A percentile compares a stretch with the other conserved stretches of the same genome.
phyloP scores from a whole-genome alignment of 2,113 vertebrate genomes.

The Platysteira castanea region DNA sequence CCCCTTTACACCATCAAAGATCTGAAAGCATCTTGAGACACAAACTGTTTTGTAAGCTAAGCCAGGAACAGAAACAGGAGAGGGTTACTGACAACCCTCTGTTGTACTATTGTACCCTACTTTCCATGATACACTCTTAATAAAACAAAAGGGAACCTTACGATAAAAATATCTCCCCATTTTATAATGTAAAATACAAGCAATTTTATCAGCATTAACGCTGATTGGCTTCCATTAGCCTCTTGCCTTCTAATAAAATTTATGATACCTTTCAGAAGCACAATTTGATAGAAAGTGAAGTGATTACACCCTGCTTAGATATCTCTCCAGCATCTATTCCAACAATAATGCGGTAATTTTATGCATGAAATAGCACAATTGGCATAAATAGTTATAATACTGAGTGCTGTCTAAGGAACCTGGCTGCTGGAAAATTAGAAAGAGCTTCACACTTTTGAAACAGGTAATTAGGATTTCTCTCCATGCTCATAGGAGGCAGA shows the following conservation, averaged over 20 bases:
- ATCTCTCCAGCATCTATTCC: constrained; percentile 79
- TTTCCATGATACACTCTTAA: constrained; percentile 63
- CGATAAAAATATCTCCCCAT: constrained; percentile 70
- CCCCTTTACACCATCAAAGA: constrained; percentile 1
- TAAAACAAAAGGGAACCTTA: constrained; percentile 71
- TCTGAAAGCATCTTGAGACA: background rate
- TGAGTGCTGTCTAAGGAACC: constrained; percentile 79
- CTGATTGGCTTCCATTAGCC: constrained; percentile 84
- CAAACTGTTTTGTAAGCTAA: background rate
- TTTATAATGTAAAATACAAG: constrained; percentile 79
- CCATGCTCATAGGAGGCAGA: constrained; percentile 72
- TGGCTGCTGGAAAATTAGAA: constrained; percentile 82
- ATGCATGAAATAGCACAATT: constrained; percentile 86
- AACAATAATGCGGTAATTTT: constrained; percentile 86
- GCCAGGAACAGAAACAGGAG: background rate
- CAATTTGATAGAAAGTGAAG: constrained; percentile 84
- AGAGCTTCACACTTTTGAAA: constrained; percentile 79
- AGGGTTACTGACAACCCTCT: background rate
- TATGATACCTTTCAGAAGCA: constrained; percentile 82
- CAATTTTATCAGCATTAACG: constrained; percentile 83
- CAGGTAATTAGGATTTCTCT: constrained; percentile 82
- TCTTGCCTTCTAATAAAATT: constrained; percentile 85
- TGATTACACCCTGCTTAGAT: constrained; percentile 83
- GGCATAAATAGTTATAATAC: constrained; percentile 85
- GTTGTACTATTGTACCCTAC: constrained; percentile 27